Base-by-base conservation (phyloP, 1,140 invertebrate genomes). In the Aphelinus certus region DNA sequence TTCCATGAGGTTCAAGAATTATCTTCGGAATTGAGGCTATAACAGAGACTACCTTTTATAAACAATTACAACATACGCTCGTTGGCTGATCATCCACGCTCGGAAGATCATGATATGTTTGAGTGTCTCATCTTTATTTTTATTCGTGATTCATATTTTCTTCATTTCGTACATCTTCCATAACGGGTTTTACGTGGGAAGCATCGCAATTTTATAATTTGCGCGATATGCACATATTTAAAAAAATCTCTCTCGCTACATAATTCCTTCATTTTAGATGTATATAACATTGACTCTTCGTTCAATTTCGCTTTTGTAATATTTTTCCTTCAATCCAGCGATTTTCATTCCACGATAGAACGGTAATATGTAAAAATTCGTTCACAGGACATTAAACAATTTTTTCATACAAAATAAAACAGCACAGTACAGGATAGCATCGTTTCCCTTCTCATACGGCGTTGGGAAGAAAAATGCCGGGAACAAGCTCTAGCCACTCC, bases 21-120 rank as follows among this genome's bases (percentile, higher is more conserved):
- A 69, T 57, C 57, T 75, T 75, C 64, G 69, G 51, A 75, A 75
- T 63, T 64, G 64, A 26, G 48, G 51, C 66, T 70, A 75, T 46
- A 70, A 75, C 61, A 75, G 56, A 69, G 46, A 53, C 60, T 75
- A 75, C 53, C 49, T 57, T 26, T 26, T 26, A 26, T 43, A 75
- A 75, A 75, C 43, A 64, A 75, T 75, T 71, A 46, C 48, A 75
- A 66, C 60, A 26, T 51, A 71, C 46, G 55, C 56, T 75, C 42
- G 55, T 66, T 75, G 55, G 72, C 65, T 68, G 64, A 42, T 71
- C n/a, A 61, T 63, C 66, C 61, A 3, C 57, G 10, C 3, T 63
- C 26, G 51, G 10, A 51, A 53, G 2, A 71, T 5, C 62, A 47
- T 75, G 62, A 75, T 75, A 75, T 71, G 73, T 75, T 75, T 71